These are phyloP conservation scores for Diploscapter pachys DNA, from an alignment of 1,140 invertebrate species.

Conservation along the genomic window DNA sequence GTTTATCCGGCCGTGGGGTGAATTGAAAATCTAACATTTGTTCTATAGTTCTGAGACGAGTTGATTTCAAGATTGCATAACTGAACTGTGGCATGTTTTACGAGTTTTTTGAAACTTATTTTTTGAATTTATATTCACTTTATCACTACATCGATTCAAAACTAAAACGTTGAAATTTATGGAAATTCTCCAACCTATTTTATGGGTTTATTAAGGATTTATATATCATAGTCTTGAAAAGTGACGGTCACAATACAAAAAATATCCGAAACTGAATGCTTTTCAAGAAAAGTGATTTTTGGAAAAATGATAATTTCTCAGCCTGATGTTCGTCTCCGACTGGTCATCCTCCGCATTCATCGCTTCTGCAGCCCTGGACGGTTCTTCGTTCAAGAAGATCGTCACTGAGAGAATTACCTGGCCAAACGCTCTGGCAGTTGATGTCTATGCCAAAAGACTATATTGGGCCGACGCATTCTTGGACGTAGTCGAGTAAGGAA, in stretches of 20 bases:
- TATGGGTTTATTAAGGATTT: no score
- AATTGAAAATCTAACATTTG: neutral
- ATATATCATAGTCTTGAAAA: no score
- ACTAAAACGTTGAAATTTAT: no score
- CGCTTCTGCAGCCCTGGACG: constrained; percentile 92
- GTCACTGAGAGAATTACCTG: constrained; percentile 75
- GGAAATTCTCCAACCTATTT: no score
- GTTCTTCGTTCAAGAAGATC: constrained; percentile 75
- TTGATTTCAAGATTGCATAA: no score
- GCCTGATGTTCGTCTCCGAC: constrained; percentile 45
- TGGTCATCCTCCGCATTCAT: constrained; percentile 75
- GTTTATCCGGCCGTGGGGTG: constrained; percentile 87
- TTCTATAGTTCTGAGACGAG: no score
- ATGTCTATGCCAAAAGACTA: constrained; percentile 76
- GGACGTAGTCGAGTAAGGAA: constrained; percentile 75
- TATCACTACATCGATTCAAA: no score
- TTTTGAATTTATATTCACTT: no score
- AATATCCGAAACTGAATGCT: no score
- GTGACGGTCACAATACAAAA: no score
- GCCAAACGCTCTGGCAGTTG: constrained; percentile 82
- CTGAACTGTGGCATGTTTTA: no score
- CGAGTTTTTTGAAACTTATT: no score
- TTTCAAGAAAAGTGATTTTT: constrained; percentile 3
- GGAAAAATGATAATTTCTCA: constrained; percentile 24
- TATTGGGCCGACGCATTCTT: constrained; percentile 94